These are phyloP conservation scores for Rallus limicola DNA, from an alignment of 2,113 vertebrate genomes.

Conservation along the genomic window DNA sequence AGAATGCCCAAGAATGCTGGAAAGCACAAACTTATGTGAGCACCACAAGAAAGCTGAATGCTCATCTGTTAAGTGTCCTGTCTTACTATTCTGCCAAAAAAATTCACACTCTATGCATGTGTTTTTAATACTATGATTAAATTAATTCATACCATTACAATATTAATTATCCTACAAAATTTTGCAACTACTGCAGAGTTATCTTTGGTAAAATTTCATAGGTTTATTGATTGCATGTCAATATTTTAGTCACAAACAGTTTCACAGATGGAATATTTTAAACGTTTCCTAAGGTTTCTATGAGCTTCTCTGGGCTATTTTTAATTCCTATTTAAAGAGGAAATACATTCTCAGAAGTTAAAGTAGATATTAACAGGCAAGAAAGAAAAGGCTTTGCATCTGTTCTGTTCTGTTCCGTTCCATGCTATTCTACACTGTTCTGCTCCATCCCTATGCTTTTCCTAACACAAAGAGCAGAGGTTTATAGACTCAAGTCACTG, in stretches of 20 bases:
- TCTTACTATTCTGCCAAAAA: neutral
- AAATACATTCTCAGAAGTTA: neutral
- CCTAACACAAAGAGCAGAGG: neutral
- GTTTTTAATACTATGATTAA: neutral
- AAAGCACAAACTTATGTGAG: neutral
- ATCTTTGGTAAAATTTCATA: neutral
- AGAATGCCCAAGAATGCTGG: neutral
- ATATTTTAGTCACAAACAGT: conserved; percentile 28
- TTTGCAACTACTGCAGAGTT: neutral
- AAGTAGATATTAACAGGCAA: neutral
- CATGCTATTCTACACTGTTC: neutral
- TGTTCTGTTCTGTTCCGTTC: neutral
- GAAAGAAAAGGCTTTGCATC: neutral
- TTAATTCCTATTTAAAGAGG: neutral
- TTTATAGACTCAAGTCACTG: neutral
- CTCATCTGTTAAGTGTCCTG: neutral
- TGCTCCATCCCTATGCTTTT: neutral
- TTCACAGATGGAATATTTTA: conserved; percentile 22
- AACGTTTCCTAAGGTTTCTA: neutral
- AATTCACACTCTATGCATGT: neutral
- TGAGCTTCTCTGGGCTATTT: neutral
- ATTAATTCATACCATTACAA: neutral
- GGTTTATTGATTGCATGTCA: conserved; percentile 26
- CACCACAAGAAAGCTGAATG: neutral
- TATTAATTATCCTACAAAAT: conserved; percentile 15